Percentiles rank a stretch among this genome's conserved stretches.
These are phyloP conservation scores for Ciona savignyi DNA, from an alignment of 23 tunicate species.

Conservation along the genomic window DNA sequence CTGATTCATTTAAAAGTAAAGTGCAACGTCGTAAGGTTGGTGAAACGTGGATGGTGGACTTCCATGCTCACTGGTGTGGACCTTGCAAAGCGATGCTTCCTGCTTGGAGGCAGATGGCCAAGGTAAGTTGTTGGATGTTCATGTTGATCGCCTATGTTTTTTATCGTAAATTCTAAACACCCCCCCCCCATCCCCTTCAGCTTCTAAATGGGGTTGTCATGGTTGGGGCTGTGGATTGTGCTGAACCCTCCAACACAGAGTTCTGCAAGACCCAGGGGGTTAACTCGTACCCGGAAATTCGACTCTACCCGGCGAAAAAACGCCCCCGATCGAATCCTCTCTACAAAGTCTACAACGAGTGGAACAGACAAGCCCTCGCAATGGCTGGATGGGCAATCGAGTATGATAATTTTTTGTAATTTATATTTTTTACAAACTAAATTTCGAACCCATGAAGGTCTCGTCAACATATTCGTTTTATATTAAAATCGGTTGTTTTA, in stretches of 20 bases:
- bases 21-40: conserved; percentile 71
- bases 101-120: conserved; percentile 79
- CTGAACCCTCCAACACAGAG: conserved; percentile 30
- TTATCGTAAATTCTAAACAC: background rate
- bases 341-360: conserved; percentile 31
- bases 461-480: too few relatives aligned
- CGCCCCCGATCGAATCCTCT: conserved; percentile 20
- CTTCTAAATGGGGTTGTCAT: conserved; percentile 50
- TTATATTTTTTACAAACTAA: background rate
- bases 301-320: conserved; percentile 75
- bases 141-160: background rate
- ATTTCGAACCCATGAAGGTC: too few relatives aligned
- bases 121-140: too few relatives aligned
- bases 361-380: conserved; percentile 55
- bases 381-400: conserved; percentile 77
- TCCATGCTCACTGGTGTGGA: conserved; percentile 93
- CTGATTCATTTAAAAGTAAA: conserved; percentile 38
- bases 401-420: conserved; percentile 29
- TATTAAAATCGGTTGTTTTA: too few relatives aligned
- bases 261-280: conserved; percentile 61
- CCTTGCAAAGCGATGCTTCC: conserved; percentile 82
- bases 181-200: too few relatives aligned
- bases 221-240: conserved; percentile 89
- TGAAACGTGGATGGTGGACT: conserved; percentile 90
- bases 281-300: conserved; percentile 75